phyloP scores from a whole-genome alignment of 2,888 invertebrate species.

The Tetanocera ferruginea region DNA sequence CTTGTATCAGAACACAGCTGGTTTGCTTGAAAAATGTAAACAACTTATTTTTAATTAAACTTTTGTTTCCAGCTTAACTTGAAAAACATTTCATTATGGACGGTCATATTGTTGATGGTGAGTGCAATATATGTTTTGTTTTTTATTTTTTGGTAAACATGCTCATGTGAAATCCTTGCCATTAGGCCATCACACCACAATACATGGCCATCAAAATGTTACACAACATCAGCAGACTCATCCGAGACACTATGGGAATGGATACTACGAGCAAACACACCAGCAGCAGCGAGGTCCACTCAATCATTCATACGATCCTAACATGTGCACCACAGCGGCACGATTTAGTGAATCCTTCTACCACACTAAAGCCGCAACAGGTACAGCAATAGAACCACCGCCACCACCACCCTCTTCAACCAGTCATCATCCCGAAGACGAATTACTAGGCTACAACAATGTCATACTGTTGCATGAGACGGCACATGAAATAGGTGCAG shows the following conservation, averaged over 20 bases:
- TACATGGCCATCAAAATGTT: background rate
- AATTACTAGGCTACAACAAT: slow-evolving; percentile 21
- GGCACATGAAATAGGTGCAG: slow-evolving; percentile 28
- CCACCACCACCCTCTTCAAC: background rate
- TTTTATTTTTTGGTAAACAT: background rate
- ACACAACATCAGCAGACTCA: background rate
- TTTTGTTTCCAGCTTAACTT: background rate
- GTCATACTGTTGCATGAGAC: slow-evolving; percentile 16
- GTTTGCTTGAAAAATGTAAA: background rate
- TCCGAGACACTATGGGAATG: background rate
- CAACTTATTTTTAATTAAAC: background rate
- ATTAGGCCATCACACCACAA: background rate
- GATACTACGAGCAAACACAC: background rate
- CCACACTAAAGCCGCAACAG: background rate
- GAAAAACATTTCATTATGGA: slow-evolving; percentile 5
- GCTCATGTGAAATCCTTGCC: background rate
- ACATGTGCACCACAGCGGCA: slow-evolving; percentile 51
- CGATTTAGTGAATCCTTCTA: slow-evolving; percentile 43
- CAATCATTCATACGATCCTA: slow-evolving; percentile 49
- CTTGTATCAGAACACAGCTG: background rate
- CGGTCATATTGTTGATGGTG: slow-evolving; percentile 7
- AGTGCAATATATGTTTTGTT: slow-evolving; percentile 9
- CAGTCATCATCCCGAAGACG: slow-evolving; percentile 14
- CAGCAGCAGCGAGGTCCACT: background rate
- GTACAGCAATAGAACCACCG: background rate